Percentiles rank a stretch among this genome's conserved stretches.
These are phyloP conservation scores for Prionace glauca DNA, from an alignment of 2,797 vertebrate species.

Conservation along the genomic window DNA sequence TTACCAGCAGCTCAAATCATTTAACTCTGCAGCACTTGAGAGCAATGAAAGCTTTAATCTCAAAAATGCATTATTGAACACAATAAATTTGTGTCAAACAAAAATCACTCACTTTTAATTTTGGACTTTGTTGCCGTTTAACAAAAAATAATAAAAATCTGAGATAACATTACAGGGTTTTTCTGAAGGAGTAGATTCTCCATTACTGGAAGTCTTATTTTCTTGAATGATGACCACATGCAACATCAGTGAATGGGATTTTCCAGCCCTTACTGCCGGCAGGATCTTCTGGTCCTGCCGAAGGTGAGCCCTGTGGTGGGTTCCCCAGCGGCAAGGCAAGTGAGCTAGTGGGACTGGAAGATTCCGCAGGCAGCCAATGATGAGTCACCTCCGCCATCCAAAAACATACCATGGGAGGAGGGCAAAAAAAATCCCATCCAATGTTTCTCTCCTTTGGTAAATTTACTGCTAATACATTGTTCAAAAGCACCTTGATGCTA, in stretches of 20 bases:
- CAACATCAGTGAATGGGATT: not conserved
- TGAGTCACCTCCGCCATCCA: no score
- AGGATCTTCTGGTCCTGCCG: no score
- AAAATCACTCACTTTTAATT: not conserved
- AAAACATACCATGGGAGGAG: no score
- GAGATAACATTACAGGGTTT: not conserved
- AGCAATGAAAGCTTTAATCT: not conserved
- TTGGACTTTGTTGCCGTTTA: not conserved
- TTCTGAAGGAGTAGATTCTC: not conserved
- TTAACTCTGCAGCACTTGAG: not conserved
- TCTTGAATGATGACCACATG: not conserved
- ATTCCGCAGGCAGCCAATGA: no score
- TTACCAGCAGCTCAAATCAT: not conserved
- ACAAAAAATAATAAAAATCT: not conserved
- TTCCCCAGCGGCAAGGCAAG: no score
- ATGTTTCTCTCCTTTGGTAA: not conserved
- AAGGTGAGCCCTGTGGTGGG: no score
- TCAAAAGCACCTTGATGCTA: not conserved
- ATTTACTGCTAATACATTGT: not conserved
- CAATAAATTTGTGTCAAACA: not conserved
- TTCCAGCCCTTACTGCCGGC: no score
- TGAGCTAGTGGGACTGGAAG: no score
- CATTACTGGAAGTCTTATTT: not conserved
- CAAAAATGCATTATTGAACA: not conserved
- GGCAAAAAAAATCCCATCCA: no score